These are phyloP conservation scores for Oxytorus armatus DNA, from an alignment of 2,888 invertebrate species.

Conservation along the genomic window DNA sequence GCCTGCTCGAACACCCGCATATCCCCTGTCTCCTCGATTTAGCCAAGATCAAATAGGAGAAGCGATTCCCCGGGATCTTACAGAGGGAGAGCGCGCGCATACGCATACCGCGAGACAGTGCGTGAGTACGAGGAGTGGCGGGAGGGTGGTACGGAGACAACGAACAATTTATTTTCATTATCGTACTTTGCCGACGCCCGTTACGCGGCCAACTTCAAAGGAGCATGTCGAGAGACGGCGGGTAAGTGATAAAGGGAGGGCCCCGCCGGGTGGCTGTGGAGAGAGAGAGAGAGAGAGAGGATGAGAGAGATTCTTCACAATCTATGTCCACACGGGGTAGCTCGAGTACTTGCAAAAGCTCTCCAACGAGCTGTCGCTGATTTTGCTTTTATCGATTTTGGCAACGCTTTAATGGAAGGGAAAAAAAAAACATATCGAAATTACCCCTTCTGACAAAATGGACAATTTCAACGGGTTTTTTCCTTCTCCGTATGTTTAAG, in stretches of 20 bases:
- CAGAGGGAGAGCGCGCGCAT: background rate
- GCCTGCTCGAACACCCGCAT: constrained; percentile 68
- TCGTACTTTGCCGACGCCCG: constrained; percentile 59
- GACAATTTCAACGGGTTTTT: no score
- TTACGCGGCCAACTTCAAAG: constrained; percentile 70
- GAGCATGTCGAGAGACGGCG: constrained; percentile 49
- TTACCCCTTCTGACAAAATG: no score
- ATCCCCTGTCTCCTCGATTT: constrained; percentile 72
- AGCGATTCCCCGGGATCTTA: constrained; percentile 27
- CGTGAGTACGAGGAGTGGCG: constrained; percentile 1
- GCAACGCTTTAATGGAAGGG: background rate
- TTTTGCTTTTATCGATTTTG: constrained; percentile 29
- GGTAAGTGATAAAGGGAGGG: constrained; percentile 30
- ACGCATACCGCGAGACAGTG: constrained; percentile 1
- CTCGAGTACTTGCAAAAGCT: constrained; percentile 31
- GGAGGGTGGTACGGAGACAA: constrained; percentile 35
- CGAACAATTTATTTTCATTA: constrained; percentile 77
- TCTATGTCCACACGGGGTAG: constrained; percentile 19
- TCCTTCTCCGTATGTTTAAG: no score
- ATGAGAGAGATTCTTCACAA: constrained; percentile 42
- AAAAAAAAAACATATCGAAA: background rate
- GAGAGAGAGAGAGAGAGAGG: constrained; percentile 53
- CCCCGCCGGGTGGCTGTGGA: constrained; percentile 25
- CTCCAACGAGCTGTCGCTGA: constrained; percentile 11
- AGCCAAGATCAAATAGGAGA: constrained; percentile 73